Evolutionary conservation across 2,113 vertebrate species (phyloP).

Genomic region (Osmerus mordax): DNA sequence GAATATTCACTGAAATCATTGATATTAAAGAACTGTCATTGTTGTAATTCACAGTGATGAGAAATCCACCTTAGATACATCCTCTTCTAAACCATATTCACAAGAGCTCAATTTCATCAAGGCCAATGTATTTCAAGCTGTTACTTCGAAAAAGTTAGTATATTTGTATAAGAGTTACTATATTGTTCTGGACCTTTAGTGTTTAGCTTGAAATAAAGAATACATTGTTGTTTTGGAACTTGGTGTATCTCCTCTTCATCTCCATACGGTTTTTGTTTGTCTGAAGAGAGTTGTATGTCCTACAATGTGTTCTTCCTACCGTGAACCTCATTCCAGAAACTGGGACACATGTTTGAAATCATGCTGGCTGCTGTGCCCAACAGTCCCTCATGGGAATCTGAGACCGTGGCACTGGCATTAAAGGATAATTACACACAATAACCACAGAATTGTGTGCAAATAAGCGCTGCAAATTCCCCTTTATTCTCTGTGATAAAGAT

Average conservation of each 20-base stretch:
- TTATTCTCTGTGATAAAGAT: too few species aligned
- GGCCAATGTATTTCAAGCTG: slow-evolving; percentile 51
- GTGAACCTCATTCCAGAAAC: background rate
- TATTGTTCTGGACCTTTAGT: slow-evolving; percentile 52
- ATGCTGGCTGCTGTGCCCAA: background rate
- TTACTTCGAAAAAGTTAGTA: too few species aligned
- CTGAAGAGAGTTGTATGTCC: background rate
- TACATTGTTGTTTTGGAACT: slow-evolving; percentile 42
- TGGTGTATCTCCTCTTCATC: background rate
- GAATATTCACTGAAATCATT: too few species aligned
- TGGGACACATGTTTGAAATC: background rate
- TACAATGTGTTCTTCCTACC: background rate
- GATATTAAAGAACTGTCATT: too few species aligned
- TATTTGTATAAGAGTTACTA: slow-evolving; percentile 26
- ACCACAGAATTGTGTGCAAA: too few species aligned
- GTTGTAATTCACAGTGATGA: too few species aligned
- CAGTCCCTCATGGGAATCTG: too few species aligned
- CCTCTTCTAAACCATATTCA: too few species aligned
- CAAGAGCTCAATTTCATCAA: background rate
- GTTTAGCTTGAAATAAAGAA: slow-evolving; percentile 70
- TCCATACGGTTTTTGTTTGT: background rate
- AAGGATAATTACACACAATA: background rate
- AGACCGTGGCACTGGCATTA: background rate
- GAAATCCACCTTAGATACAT: too few species aligned
- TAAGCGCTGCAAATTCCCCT: too few species aligned